Percentiles rank a stretch among this genome's conserved stretches.
Evolutionary conservation across 2,888 invertebrate genomes (phyloP).

Genomic region (Chrysina gloriosa): DNA sequence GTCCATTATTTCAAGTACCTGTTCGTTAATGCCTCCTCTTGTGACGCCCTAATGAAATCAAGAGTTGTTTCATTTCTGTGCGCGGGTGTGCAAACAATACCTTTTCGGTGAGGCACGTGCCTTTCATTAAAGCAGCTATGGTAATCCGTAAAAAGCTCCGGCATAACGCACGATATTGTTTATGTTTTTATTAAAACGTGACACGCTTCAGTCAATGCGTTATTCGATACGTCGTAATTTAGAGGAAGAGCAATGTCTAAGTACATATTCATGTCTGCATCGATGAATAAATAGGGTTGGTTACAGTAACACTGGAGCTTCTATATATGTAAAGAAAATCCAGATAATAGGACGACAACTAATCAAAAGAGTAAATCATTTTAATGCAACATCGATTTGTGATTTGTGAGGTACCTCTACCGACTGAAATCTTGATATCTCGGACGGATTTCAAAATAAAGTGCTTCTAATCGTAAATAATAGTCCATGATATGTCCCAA

Average conservation of each 20-base stretch:
- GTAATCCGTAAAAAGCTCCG: slow-evolving; percentile 51
- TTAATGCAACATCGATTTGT: too few species aligned
- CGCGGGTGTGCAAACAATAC: slow-evolving; percentile 44
- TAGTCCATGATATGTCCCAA: too few species aligned
- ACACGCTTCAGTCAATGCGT: slow-evolving; percentile 19
- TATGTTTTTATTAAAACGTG: slow-evolving; percentile 31
- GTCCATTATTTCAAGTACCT: neutral
- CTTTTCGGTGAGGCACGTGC: slow-evolving; percentile 53
- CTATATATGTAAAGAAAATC: too few species aligned
- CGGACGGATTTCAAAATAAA: too few species aligned
- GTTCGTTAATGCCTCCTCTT: slow-evolving; percentile 1
- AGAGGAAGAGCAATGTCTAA: neutral
- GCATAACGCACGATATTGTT: slow-evolving; percentile 28
- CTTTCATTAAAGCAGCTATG: slow-evolving; percentile 52
- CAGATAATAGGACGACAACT: too few species aligned
- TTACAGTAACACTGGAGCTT: too few species aligned
- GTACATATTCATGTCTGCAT: neutral
- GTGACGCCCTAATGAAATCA: slow-evolving; percentile 12
- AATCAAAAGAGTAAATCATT: too few species aligned
- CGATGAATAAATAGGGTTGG: too few species aligned
- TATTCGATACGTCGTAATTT: slow-evolving; percentile 17
- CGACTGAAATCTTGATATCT: too few species aligned
- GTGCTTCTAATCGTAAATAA: too few species aligned
- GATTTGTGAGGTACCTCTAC: too few species aligned
- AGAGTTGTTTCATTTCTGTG: neutral